These are phyloP conservation scores for Vimba vimba DNA, from an alignment of 2,113 vertebrate species.

Conservation along the genomic window DNA sequence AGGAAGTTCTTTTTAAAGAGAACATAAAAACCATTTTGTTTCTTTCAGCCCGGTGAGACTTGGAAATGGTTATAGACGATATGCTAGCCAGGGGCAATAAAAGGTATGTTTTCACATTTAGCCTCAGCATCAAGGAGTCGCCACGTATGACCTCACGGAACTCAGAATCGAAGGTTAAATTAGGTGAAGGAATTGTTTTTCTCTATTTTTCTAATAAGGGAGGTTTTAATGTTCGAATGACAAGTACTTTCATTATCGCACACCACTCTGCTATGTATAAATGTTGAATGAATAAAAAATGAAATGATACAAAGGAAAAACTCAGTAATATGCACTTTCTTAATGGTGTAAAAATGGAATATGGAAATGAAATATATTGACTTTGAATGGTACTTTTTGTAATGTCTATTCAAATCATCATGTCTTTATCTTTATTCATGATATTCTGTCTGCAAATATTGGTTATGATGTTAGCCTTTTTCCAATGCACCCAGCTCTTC, in stretches of 20 bases:
- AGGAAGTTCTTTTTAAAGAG: constrained; percentile 61
- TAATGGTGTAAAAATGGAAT: background rate
- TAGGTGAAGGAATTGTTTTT: constrained; percentile 19
- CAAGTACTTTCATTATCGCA: constrained; percentile 47
- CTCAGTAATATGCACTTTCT: background rate
- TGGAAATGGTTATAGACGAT: constrained; percentile 50
- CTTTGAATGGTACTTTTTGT: background rate
- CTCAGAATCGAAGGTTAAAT: constrained; percentile 21
- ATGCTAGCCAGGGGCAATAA: constrained; percentile 54
- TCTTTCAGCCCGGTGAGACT: constrained; percentile 49
- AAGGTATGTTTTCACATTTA: constrained; percentile 52
- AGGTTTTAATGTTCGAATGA: constrained; percentile 33
- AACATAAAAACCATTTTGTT: constrained; percentile 53
- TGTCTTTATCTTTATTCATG: background rate
- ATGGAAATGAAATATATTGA: background rate
- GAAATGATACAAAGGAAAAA: background rate
- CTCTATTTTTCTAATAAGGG: constrained; percentile 23
- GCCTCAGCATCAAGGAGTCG: constrained; percentile 41
- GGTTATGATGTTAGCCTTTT: background rate
- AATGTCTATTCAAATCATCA: background rate
- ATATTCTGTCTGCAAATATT: background rate
- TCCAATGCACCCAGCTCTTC: background rate
- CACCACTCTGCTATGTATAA: constrained; percentile 50
- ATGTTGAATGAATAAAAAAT: background rate
- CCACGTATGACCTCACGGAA: constrained; percentile 37